Conservation (phyloP, 2,113 vertebrate species). For the Neodon shergylaensis region DNA sequence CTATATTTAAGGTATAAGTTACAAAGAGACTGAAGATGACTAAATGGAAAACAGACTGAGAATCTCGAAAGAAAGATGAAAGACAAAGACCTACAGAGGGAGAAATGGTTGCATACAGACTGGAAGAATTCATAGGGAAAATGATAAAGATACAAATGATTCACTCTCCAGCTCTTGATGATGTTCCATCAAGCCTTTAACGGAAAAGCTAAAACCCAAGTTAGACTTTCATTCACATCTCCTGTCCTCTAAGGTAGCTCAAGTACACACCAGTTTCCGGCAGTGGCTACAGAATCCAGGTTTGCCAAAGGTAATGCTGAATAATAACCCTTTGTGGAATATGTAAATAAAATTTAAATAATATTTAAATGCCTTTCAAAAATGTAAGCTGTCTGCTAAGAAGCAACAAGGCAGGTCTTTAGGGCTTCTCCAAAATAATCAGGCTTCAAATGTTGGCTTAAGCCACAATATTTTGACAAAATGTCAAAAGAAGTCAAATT, state of each 20-base stretch:
- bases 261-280: background rate
- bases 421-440: constrained; percentile 62
- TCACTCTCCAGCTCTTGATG: background rate
- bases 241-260: background rate
- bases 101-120: background rate
- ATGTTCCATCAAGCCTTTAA: background rate
- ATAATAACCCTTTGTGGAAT: constrained; percentile 27
- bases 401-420: constrained; percentile 57
- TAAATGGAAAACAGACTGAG: background rate
- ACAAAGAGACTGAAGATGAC: background rate
- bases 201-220: background rate
- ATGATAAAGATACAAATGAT: background rate
- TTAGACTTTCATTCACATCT: background rate
- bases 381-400: constrained; percentile 22
- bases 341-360: constrained; percentile 73
- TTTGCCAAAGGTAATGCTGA: constrained; percentile 37
- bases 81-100: background rate
- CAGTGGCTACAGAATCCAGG: background rate
- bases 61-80: background rate
- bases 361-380: constrained; percentile 63
- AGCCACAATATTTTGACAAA: constrained; percentile 71
- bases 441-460: constrained; percentile 34
- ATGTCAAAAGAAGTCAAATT: constrained; percentile 72
- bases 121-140: background rate
- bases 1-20: background rate